Evolutionary conservation across 2,888 invertebrate species (phyloP).

Genomic region (Drosophila mercatorum): DNA sequence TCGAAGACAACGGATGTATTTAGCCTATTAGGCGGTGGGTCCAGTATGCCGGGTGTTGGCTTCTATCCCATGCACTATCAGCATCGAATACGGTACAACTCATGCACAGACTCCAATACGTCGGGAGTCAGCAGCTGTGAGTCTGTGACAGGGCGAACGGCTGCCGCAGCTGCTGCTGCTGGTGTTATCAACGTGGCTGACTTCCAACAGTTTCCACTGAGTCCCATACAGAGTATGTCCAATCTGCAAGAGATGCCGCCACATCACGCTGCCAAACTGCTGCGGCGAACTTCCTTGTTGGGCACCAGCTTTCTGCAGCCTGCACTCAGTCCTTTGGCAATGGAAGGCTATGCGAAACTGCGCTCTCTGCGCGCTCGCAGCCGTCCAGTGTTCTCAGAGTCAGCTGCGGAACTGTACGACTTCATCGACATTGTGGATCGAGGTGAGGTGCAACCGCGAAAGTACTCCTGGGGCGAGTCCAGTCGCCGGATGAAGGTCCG

Average conservation of each 20-base stretch:
- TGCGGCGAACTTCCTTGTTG: conserved; percentile 80
- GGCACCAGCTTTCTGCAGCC: conserved; percentile 78
- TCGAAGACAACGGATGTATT: conserved; percentile 88
- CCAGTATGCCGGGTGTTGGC: conserved; percentile 21
- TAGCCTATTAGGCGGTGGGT: conserved; percentile 72
- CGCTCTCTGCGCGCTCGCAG: conserved; percentile 89
- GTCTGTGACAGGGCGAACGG: conserved; percentile 88
- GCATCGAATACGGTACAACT: conserved; percentile 86
- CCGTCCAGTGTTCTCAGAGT: conserved; percentile 89
- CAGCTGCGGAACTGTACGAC: conserved; percentile 86
- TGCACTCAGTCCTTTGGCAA: conserved; percentile 90
- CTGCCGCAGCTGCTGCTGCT: conserved; percentile 87
- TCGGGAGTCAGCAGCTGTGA: conserved; percentile 94
- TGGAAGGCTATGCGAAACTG: conserved; percentile 90
- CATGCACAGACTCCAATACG: conserved; percentile 91
- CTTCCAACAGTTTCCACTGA: conserved; percentile 90
- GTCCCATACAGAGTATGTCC: conserved; percentile 94
- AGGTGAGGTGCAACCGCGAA: conserved; percentile 72
- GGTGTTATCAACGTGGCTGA: conserved; percentile 87
- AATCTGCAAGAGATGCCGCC: conserved; percentile 87
- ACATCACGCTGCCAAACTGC: conserved; percentile 48
- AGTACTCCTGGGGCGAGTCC: conserved; percentile 80
- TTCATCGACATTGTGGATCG: conserved; percentile 82
- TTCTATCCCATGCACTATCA: conserved; percentile 70
- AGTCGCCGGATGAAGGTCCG: conserved; percentile 82